Conservation (phyloP, 2,888 invertebrate species). For the Cancer borealis region DNA sequence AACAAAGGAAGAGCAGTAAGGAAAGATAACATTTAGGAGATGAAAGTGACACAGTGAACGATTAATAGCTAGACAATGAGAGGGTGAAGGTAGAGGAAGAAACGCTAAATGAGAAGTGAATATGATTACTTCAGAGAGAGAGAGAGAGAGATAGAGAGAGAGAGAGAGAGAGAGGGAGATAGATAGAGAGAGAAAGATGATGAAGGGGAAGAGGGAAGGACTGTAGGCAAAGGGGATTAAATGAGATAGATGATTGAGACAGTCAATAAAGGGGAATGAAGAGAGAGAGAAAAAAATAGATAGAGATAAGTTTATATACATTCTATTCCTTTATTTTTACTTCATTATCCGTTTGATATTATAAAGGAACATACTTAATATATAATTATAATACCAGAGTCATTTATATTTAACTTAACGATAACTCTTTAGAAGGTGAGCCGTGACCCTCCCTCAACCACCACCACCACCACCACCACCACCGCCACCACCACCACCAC, state of each 20-base stretch:
- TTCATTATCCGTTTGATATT: no score
- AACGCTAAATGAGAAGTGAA: conserved; percentile 6
- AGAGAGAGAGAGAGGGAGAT: not conserved
- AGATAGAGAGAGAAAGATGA: not conserved
- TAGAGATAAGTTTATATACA: not conserved
- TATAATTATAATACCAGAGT: no score
- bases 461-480: no score
- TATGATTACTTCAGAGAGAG: not conserved
- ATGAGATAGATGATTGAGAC: conserved; percentile 17
- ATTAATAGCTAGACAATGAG: conserved; percentile 13
- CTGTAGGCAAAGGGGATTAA: not conserved
- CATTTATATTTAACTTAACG: no score
- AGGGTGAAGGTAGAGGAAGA: not conserved
- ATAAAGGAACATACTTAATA: no score
- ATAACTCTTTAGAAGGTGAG: no score
- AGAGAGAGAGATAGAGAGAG: not conserved
- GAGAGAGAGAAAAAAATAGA: conserved; percentile 24
- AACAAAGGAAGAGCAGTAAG: not conserved
- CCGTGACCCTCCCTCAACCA: no score
- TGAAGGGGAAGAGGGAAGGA: conserved; percentile 16
- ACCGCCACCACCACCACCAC: no score
- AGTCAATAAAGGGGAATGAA: not conserved
- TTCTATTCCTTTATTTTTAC: no score
- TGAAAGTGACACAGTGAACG: not conserved
- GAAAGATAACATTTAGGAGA: not conserved